Evolutionary conservation across 2,113 vertebrate species (phyloP).

Genomic region (Nansenia antarctica): DNA sequence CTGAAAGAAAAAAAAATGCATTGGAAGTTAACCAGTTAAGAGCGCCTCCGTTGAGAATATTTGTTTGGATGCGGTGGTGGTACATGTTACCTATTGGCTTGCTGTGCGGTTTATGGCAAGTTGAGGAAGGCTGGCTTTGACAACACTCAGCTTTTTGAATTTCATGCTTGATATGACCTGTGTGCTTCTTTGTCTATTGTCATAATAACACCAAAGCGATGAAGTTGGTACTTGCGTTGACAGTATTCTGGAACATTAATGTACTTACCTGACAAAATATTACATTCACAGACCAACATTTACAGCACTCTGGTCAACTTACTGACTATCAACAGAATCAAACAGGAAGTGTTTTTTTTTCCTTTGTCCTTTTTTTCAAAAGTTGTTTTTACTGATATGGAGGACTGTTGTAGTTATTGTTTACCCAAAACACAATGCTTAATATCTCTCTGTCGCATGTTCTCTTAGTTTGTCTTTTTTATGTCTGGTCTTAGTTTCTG

Average conservation of each 20-base stretch:
- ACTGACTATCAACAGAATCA: constrained; percentile 24
- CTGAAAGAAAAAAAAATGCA: constrained; percentile 25
- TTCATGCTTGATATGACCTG: constrained; percentile 8
- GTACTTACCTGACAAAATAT: no score
- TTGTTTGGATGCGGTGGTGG: neutral
- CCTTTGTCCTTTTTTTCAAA: constrained; percentile 32
- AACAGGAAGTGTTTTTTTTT: constrained; percentile 19
- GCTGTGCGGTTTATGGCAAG: constrained; percentile 22
- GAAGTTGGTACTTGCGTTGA: no score
- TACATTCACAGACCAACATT: constrained; percentile 1
- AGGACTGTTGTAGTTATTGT: constrained; percentile 30
- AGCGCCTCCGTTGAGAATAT: constrained; percentile 1
- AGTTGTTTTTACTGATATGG: constrained; percentile 36
- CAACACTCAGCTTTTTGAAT: constrained; percentile 28
- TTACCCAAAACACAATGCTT: constrained; percentile 32
- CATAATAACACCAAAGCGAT: constrained; percentile 10
- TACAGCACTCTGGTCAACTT: neutral
- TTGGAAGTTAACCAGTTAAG: constrained; percentile 1
- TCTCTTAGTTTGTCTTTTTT: constrained; percentile 44
- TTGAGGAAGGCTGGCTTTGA: constrained; percentile 13
- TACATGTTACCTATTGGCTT: neutral
- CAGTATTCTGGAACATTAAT: constrained; percentile 32
- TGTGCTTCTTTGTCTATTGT: constrained; percentile 23
- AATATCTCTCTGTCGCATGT: constrained; percentile 63
- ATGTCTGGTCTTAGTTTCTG: constrained; percentile 59